Evolutionary conservation across 2,888 invertebrate genomes (phyloP), one percentile per base, ranked within the genome.

Genomic region (Aspidapion aeneum): DNA sequence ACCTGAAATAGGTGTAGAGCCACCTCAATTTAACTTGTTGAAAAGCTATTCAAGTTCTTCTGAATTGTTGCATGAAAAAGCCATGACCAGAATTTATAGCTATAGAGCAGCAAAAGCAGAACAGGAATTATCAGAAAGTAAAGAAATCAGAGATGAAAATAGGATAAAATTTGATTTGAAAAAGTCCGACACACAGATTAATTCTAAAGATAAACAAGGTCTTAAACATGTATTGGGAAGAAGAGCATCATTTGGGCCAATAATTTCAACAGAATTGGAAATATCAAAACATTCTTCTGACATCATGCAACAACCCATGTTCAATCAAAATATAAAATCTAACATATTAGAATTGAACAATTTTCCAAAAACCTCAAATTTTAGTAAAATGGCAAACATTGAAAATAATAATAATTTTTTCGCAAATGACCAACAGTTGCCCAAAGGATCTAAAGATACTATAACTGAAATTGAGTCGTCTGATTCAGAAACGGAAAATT

Each of bases 21-120:
- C 86, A 55, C 81, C 83, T 51, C 69, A 80, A 20, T 81, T 85
- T 56, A 82, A 83, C 60, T 79, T 81, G 1, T 79, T 93, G 48
- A 85, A 90, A 21, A 85, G 87, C 70, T 90, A 91, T 0, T 90
- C 90, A 21, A 93, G 93, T 74, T 93, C 93, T 1, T 90, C 91
- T 0, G 93, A 93, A 75, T 82, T 94, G 2, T 83, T 94, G 0
- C 92, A 92, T 76, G 93, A 93, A 76, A 85, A 88, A 55, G 90
- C 91, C 12, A 91, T 93, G 90, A 90, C 89, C 7, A 83, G 93
- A 50, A 7, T 35, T 35, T 35, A 35, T 35, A 90, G 93, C 75
- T 91, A 91, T 75, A 87, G 89, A 77, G 92, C 90, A 9, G 87
- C 90, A 1, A 89, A 88, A 61, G 84, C 89, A 70, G 90, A 92